Percentiles rank a stretch among this genome's conserved stretches.
These are phyloP conservation scores for Oryzias javanicus DNA, from an alignment of 2,113 vertebrate genomes.

Conservation along the genomic window DNA sequence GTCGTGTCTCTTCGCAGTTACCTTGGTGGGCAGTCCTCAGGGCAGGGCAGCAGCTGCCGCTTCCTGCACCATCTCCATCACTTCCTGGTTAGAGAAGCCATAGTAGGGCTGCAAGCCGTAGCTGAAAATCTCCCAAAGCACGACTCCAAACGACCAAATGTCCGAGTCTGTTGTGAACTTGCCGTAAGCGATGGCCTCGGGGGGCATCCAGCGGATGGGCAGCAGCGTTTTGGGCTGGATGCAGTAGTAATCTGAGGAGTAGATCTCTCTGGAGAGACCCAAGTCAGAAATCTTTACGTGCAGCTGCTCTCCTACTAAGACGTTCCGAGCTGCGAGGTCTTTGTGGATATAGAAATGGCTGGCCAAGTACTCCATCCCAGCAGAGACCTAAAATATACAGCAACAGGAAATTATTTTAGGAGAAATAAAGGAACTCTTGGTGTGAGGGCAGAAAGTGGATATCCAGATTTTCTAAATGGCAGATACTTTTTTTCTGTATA, in stretches of 20 bases:
- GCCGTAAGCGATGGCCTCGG: constrained; percentile 91
- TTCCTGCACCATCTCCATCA: constrained; percentile 98
- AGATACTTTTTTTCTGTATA: too few relatives aligned
- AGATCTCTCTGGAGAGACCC: constrained; percentile 93
- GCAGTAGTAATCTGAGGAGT: constrained; percentile 92
- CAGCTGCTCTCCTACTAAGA: constrained; percentile 94
- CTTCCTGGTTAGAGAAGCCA: constrained; percentile 97
- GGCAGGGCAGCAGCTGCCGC: constrained; percentile 91
- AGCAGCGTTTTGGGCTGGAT: constrained; percentile 89
- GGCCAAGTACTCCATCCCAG: constrained; percentile 95
- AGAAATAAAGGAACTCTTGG: too few relatives aligned
- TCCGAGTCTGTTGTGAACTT: constrained; percentile 96
- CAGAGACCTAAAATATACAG: constrained; percentile 77
- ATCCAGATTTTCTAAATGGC: too few relatives aligned
- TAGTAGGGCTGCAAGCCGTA: constrained; percentile 97
- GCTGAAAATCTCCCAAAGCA: constrained; percentile 98
- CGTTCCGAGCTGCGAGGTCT: constrained; percentile 93
- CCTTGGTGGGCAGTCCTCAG: constrained; percentile 93
- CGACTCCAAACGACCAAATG: constrained; percentile 96
- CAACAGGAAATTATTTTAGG: not conserved
- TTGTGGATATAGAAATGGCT: constrained; percentile 94
- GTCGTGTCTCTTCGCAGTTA: constrained; percentile 4
- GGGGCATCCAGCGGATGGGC: constrained; percentile 98
- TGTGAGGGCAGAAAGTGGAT: too few relatives aligned
- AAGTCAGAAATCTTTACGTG: constrained; percentile 97